Evolutionary conservation across 2,888 invertebrate species (phyloP).

Genomic region (Hedya salicella): DNA sequence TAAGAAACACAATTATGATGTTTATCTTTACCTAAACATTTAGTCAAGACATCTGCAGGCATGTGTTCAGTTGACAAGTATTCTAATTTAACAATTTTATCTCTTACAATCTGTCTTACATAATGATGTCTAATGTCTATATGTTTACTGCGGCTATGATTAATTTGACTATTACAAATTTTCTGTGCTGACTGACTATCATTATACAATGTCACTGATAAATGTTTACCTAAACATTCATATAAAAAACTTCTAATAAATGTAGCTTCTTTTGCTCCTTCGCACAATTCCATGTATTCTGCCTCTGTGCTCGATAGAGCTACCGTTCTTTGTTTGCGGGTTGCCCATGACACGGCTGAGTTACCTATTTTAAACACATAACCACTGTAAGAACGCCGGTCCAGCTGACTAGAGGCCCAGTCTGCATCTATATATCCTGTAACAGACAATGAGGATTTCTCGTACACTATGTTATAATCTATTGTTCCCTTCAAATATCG

Average conservation of each 20-base stretch:
- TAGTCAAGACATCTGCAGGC: constrained; percentile 31
- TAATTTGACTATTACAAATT: constrained; percentile 25
- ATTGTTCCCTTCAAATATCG: constrained; percentile 41
- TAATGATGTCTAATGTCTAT: constrained; percentile 31
- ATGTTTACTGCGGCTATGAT: constrained; percentile 34
- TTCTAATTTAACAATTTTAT: constrained; percentile 23
- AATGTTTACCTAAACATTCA: background rate
- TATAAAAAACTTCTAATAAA: background rate
- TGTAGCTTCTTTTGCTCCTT: constrained; percentile 6
- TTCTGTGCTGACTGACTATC: constrained; percentile 33
- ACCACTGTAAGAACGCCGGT: constrained; percentile 47
- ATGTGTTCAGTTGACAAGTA: constrained; percentile 30
- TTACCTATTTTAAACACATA: constrained; percentile 43
- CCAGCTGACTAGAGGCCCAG: constrained; percentile 42
- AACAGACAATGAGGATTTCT: constrained; percentile 1
- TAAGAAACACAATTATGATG: constrained; percentile 7
- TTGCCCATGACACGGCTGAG: constrained; percentile 35
- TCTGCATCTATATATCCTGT: constrained; percentile 45
- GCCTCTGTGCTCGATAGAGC: constrained; percentile 13
- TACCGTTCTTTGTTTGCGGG: constrained; percentile 38
- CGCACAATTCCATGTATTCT: too few species aligned
- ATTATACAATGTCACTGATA: constrained; percentile 3
- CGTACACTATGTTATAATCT: constrained; percentile 10
- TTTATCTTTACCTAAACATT: constrained; percentile 24
- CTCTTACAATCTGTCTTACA: constrained; percentile 15